A percentile compares a stretch with the other conserved stretches of the same genome.
Conservation (phyloP, 2,797 vertebrate species). For the Glyptemys insculpta region DNA sequence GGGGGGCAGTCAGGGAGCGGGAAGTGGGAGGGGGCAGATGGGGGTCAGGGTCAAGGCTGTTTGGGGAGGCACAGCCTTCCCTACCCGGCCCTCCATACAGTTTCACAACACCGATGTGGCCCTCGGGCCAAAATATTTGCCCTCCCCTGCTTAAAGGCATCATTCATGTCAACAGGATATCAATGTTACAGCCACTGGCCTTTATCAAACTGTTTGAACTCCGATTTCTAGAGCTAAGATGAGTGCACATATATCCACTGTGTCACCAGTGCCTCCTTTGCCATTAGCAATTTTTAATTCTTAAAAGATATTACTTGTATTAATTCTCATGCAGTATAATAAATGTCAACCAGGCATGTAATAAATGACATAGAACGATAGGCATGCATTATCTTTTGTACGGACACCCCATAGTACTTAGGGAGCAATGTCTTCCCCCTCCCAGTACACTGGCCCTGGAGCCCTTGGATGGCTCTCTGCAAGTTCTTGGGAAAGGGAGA, state of each 20-base stretch:
- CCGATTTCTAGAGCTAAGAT: neutral
- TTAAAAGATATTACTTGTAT: neutral
- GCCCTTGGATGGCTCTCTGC: neutral
- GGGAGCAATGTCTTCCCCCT: no score
- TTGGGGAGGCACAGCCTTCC: no score
- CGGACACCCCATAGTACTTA: neutral
- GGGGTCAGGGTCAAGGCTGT: no score
- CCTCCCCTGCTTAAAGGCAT: neutral
- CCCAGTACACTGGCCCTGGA: neutral
- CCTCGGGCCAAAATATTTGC: no score
- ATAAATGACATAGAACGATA: neutral
- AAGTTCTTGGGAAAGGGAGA: no score
- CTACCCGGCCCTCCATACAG: no score
- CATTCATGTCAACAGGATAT: slow-evolving; percentile 2
- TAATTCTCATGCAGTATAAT: neutral
- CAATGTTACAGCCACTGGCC: neutral
- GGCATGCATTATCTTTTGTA: neutral
- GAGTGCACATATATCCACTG: fast-evolving
- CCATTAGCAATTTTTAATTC: neutral
- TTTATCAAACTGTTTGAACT: neutral
- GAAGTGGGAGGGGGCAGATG: no score
- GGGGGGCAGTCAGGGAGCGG: no score
- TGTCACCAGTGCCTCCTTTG: neutral
- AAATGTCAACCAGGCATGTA: no score
- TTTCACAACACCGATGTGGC: no score